Evolutionary conservation across 2,888 invertebrate genomes (phyloP), one percentile per base, ranked within the genome.

Genomic region (Scrobipalpa atriplicella): DNA sequence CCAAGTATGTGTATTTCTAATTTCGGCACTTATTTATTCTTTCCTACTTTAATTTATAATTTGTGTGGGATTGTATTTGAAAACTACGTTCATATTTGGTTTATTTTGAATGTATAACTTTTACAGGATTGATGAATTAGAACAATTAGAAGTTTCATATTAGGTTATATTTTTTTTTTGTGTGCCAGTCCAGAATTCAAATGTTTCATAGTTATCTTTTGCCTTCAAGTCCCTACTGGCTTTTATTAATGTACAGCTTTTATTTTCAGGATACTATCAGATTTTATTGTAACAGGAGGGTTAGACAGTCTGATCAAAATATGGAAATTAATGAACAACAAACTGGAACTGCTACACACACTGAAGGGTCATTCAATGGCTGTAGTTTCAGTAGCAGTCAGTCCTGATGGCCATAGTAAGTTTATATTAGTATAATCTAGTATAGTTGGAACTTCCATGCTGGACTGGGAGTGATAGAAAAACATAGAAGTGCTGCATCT

Each of bases 221-320:
- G 29, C 29, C 5, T 29, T 2, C 29, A 29, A 29, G 29, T 5
- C 2, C 29, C 29, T 2, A 43, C 43, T 47, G 0, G 16, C 16
- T n/a, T n/a, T 16, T n/a, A n/a, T n/a, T 3, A 47, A 16, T n/a
- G 16, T 16, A 16, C 10, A 11, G 29, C 2, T 56, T 56, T 54
- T 54, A 5, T 10, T 56, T 58, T 38, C 58, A 58, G 58, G 29
- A 38, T 58, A 11, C 11, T 63, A 21, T 85, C 83, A 68, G 94
- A 97, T 78, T 96, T 95, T 77, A 94, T 99, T 67, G 96, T 98
- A 0, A 98, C 98, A 0, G 99, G 98, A 2, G 97, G 97, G 0
- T 93, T 99, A 0, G 99, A 99, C 85, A 97, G 97, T 82, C 89
- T 95, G 16, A 97, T 99, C 0, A 98, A 98, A 93, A 95, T 98